Base-by-base conservation (phyloP, 2,888 invertebrate species). In the Osmoderma eremita region DNA sequence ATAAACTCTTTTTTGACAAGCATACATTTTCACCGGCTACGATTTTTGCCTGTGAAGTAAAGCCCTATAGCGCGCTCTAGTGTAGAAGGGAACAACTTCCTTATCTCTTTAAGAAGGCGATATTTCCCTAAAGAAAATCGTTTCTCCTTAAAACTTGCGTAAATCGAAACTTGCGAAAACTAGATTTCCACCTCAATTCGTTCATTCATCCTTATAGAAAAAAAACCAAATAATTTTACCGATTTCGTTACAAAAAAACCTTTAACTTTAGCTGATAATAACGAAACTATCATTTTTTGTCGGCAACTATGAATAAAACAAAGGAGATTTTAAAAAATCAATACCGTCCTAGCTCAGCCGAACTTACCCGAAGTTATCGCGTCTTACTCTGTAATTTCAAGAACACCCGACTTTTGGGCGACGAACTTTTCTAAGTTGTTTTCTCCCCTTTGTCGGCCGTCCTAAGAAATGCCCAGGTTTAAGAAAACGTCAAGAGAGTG, bases 51-150 rank as follows among this genome's bases (percentile, higher is more conserved):
- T 61, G 17, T 5, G 15, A 15, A 13, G 24, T 48, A 56, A 53
- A 18, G 30, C 38, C 41, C 15, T 22, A 20, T 50, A 73, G 78
- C 80, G 80, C 80, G 54, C 79, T 80, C 80, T 80, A 70, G 76
- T 71, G 72, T 72, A 74, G 71, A 72, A 78, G 73, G 74, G 77
- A 54, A 63, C 72, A 80, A 81, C 74, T 74, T 72, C 71, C 71
- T 74, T 76, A 76, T 77, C 76, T 76, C 78, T 79, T 76, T 78
- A 72, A 68, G 72, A 73, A 66, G 65, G 62, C 58, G 63, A 65
- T 65, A 65, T 51, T 54, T 49, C 70, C 68, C 67, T 69, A 72
- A 72, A 72, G 72, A 72, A 72, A 70, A 69, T 65, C 64, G 38
- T 61, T 63, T 53, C 58, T 67, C 56, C 56, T 56, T 56, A 56